Evolutionary conservation across 2,888 invertebrate genomes (phyloP).

Genomic region (Mythimna vitellina): DNA sequence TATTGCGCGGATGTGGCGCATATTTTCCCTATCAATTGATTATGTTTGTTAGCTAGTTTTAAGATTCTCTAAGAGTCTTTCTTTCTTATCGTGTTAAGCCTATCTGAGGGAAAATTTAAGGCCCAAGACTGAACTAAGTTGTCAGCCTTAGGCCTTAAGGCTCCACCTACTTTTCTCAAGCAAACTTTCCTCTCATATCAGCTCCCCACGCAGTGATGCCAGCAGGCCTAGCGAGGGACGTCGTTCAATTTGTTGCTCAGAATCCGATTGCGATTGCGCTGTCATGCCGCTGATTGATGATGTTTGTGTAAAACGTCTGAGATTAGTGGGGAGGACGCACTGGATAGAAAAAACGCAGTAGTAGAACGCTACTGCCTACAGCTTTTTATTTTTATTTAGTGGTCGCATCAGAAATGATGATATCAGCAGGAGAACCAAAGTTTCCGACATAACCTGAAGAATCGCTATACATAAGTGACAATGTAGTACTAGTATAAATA

Average conservation of each 20-base stretch:
- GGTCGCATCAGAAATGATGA: too few species aligned
- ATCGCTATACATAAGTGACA: too few species aligned
- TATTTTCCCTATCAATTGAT: too few species aligned
- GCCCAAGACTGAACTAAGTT: not conserved
- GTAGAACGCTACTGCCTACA: not conserved
- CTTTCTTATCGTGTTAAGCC: too few species aligned
- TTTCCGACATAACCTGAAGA: too few species aligned
- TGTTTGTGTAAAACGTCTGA: constrained; percentile 73
- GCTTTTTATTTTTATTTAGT: too few species aligned
- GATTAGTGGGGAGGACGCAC: constrained; percentile 59
- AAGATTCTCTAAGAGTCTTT: too few species aligned
- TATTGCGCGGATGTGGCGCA: too few species aligned
- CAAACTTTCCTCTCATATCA: constrained; percentile 15
- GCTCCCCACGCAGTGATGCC: constrained; percentile 3
- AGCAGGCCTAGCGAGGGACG: constrained; percentile 11
- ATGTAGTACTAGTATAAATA: too few species aligned
- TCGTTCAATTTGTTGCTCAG: constrained; percentile 73
- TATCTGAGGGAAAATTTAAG: not conserved
- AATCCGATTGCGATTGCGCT: constrained; percentile 77
- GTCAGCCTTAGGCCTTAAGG: too few species aligned
- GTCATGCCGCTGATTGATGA: constrained; percentile 78
- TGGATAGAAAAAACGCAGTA: constrained; percentile 25
- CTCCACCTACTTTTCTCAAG: not conserved
- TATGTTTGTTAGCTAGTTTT: too few species aligned
- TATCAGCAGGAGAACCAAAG: too few species aligned